These are phyloP conservation scores for Aphis gossypii DNA, from an alignment of 1,140 invertebrate species.

Conservation along the genomic window DNA sequence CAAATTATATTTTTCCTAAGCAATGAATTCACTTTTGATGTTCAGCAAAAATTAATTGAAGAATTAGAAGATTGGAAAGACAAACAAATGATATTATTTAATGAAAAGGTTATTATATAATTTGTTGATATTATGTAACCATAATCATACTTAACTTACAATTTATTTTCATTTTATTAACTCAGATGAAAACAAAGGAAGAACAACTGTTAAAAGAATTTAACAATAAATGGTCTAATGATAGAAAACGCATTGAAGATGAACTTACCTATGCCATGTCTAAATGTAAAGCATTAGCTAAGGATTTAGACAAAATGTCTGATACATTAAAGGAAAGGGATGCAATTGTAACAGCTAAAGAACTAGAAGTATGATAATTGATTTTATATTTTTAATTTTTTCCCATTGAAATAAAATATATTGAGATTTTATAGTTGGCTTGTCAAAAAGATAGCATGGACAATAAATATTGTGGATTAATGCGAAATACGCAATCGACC, in stretches of 20 bases:
- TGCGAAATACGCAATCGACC: not conserved
- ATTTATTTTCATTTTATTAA: not conserved
- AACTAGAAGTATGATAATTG: constrained; percentile 25
- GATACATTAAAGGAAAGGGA: constrained; percentile 25
- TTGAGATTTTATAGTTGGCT: not conserved
- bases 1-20: not conserved
- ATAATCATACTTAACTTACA: not conserved
- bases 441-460: constrained; percentile 16
- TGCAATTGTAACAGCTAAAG: constrained; percentile 17
- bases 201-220: constrained; percentile 43
- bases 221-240: constrained; percentile 4
- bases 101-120: constrained; percentile 40
- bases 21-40: not conserved
- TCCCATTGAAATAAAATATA: not conserved
- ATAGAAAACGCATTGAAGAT: constrained; percentile 34
- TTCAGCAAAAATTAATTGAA: not conserved
- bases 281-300: constrained; percentile 9
- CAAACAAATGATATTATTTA: constrained; percentile 41
- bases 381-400: not conserved
- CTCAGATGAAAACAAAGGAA: constrained; percentile 41
- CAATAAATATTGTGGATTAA: not conserved
- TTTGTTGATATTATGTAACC: not conserved
- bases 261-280: constrained; percentile 8
- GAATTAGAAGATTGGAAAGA: constrained; percentile 37
- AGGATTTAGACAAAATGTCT: not conserved